Base-by-base conservation (phyloP, 1,140 invertebrate species). In the Drosophila busckii region DNA sequence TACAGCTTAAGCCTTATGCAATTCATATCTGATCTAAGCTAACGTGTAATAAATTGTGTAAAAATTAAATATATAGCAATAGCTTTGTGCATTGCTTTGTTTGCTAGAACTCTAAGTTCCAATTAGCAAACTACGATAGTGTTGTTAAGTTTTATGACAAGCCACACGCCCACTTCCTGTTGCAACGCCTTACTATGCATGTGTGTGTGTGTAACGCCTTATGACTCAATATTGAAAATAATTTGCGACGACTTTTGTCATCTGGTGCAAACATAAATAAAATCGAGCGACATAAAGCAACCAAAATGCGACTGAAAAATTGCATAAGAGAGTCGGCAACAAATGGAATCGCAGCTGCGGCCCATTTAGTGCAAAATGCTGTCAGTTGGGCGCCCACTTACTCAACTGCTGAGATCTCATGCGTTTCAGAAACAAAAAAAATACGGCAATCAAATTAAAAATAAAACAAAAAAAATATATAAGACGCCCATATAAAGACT, bases 181-280 rank as follows among this genome's bases (percentile, higher is more conserved):
- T 42, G 26, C 26, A 9, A 17, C 10, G 20, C 12, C 4, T 9
- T 8, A 4, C 4, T 17, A 8, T 12, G 3, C 12, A 1, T 12
- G 2, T 38, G 3, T 12, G n/a, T n/a, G n/a, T 23, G 12, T 38
- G 15, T 25, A 20, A 17, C 12, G 17, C 13, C 28, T 59, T 55
- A 71, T 71, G 68, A 71, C 68, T 71, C 68, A 71, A 71, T 71
- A 71, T 71, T 71, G 62, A 71, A 71, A 71, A 71, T 71, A 71
- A 71, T 71, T 71, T 71, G 68, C 71, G 59, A 52, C 59, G 49
- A 70, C 45, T 70, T 76, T 75, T 56, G 70, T 65, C 70, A n/a
- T n/a, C n/a, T n/a, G n/a, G n/a, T n/a, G n/a, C n/a, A n/a, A n/a
- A n/a, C n/a, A 76, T 75, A 75, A 75, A 75, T 75, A 70, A 75